phyloP scores from a whole-genome alignment of 2,888 invertebrate species.

The Napeogenes inachia region DNA sequence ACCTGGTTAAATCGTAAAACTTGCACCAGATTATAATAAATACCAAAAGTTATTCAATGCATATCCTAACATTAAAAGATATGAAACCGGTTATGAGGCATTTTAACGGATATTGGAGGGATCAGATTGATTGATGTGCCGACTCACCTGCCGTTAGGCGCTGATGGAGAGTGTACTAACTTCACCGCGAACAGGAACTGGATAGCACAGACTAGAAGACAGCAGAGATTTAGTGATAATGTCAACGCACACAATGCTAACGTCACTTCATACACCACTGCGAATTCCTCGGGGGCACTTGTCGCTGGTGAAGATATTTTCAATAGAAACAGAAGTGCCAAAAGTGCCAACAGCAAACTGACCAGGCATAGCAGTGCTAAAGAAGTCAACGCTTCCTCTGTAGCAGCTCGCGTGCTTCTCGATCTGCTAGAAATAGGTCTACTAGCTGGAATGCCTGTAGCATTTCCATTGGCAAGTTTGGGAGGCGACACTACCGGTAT shows the following conservation, averaged over 20 bases:
- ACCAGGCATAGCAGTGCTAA: slow-evolving; percentile 90
- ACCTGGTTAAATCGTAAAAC: not conserved
- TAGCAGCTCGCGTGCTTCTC: slow-evolving; percentile 59
- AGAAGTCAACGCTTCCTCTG: slow-evolving; percentile 88
- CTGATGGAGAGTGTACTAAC: slow-evolving; percentile 90
- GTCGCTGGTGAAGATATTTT: slow-evolving; percentile 86
- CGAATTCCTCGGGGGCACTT: slow-evolving; percentile 85
- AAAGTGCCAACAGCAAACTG: slow-evolving; percentile 87
- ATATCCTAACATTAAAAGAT: slow-evolving; percentile 32
- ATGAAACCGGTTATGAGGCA: slow-evolving; percentile 54
- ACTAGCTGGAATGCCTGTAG: slow-evolving; percentile 69
- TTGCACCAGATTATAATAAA: not conserved
- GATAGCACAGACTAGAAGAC: slow-evolving; percentile 94
- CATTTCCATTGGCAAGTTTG: slow-evolving; percentile 74
- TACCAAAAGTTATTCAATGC: slow-evolving; percentile 14
- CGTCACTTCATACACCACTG: slow-evolving; percentile 94
- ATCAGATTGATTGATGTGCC: slow-evolving; percentile 36
- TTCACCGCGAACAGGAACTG: slow-evolving; percentile 96
- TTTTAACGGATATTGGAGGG: slow-evolving; percentile 51
- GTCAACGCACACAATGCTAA: slow-evolving; percentile 93
- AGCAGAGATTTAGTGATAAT: slow-evolving; percentile 91
- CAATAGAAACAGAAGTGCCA: slow-evolving; percentile 90
- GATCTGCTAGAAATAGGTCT: slow-evolving; percentile 55
- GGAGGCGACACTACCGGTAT: slow-evolving; percentile 62
- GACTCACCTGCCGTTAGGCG: slow-evolving; percentile 83